Conservation (phyloP, 2,888 invertebrate species). For the Coenonympha glycerion region DNA sequence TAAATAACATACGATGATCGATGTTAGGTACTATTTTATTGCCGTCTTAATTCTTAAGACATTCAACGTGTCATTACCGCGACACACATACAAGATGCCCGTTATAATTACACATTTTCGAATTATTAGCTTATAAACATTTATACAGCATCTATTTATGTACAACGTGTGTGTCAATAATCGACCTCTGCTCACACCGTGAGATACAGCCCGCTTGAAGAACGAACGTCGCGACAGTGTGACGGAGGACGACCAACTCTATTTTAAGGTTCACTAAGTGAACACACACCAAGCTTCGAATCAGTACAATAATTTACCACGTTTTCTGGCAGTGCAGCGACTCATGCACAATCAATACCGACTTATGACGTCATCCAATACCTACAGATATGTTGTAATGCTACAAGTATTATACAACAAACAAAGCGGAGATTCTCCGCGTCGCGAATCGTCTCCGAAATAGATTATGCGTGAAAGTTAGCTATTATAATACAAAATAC, state of each 20-base stretch:
- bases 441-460: conserved; percentile 35
- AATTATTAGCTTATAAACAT: conserved; percentile 65
- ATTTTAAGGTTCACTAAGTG: conserved; percentile 58
- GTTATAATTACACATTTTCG: conserved; percentile 51
- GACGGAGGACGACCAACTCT: conserved; percentile 37
- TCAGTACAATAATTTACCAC: conserved; percentile 44
- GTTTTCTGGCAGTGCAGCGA: conserved; percentile 66
- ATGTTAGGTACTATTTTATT: conserved; percentile 69
- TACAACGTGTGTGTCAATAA: conserved; percentile 57
- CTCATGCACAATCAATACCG: conserved; percentile 52
- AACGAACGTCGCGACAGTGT: conserved; percentile 15
- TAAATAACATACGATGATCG: conserved; percentile 51
- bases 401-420: conserved; percentile 33
- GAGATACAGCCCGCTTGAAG: too few species aligned
- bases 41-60: conserved; percentile 62
- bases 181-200: conserved; percentile 33
- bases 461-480: conserved; percentile 23
- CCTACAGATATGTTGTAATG: conserved; percentile 70
- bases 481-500: conserved; percentile 13
- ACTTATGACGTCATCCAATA: conserved; percentile 26
- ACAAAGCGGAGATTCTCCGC: conserved; percentile 42
- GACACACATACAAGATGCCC: conserved; percentile 68
- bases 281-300: conserved; percentile 48
- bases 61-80: conserved; percentile 57
- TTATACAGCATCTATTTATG: conserved; percentile 71